Base-by-base conservation (phyloP, 1,140 invertebrate genomes). In the Hypsibius dujardini region DNA sequence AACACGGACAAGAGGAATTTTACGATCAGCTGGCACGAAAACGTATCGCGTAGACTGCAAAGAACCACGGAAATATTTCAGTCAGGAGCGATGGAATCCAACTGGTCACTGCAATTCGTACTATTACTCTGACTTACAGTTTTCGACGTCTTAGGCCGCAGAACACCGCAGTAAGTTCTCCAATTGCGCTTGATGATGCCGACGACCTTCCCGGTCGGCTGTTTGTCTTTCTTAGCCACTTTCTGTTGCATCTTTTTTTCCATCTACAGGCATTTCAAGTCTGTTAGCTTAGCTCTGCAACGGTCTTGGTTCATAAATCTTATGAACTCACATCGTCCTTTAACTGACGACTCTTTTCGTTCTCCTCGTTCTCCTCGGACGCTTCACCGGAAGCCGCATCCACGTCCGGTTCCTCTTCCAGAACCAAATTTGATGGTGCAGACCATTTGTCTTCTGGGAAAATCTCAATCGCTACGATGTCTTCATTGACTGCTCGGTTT, bases 101-200 rank as follows among this genome's bases (percentile, higher is more conserved):
- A 28, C 28, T 28, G 28, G 28, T 28, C 28, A 28, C 28, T 28
- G 28, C 28, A 28, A 28, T 28, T 28, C 28, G 28, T 28, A 28
- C 28, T 28, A 28, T 28, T 28, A 28, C 28, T 28, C 28, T 28
- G 28, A 76, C 77, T 79, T 78, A 85, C 85, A 81, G 86, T 86
- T 81, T 87, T 86, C 15, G 92, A 80, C 12, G 85, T 82, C 78
- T 86, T 90, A 42, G 85, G 85, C 77, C 90, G 85, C 69, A 98
- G 80, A 75, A 97, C 93, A 46, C 95, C 95, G 83, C 95, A 98
- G 79, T 93, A 95, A 75, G 92, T 90, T 47, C 92, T 82, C 93
- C 94, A 98, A 78, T 97, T 98, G 74, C 95, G 84, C 73, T 88
- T 86, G 67, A 98, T 90, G 73, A 99, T 95, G 28, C 92, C 94